Conservation (phyloP, 2,113 vertebrate species). For the Protobothrops flavoviridis region DNA sequence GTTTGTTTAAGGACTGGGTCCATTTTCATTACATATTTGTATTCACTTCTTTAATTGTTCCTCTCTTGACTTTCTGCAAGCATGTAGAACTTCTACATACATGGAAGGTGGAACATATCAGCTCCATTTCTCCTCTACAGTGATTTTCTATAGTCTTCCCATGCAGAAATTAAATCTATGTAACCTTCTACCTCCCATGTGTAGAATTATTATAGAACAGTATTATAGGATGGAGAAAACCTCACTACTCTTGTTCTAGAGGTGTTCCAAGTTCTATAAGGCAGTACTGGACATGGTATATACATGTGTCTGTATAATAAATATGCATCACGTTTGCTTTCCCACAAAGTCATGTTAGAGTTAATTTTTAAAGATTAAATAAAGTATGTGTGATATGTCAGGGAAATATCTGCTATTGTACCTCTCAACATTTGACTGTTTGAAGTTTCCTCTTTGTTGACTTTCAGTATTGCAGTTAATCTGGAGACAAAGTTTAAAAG, state of each 20-base stretch:
- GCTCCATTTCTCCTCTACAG: not conserved
- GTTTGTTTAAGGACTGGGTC: not conserved
- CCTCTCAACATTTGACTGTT: not conserved
- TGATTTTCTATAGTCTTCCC: not conserved
- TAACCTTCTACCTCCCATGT: not conserved
- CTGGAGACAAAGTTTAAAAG: not conserved
- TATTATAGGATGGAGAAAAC: not conserved
- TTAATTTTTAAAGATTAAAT: not conserved
- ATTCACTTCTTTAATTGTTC: not conserved
- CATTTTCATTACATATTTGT: not conserved
- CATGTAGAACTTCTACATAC: not conserved
- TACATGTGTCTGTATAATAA: not conserved
- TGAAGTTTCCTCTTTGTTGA: not conserved
- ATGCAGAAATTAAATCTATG: not conserved
- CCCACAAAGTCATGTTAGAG: not conserved
- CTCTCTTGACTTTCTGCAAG: not conserved
- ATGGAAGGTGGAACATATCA: not conserved
- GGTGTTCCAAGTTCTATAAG: not conserved
- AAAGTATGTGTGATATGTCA: not conserved
- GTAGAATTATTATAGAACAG: not conserved
- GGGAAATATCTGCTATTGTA: not conserved
- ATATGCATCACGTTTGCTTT: not conserved
- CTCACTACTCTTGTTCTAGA: not conserved
- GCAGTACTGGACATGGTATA: too few relatives aligned
- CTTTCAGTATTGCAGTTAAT: not conserved